These are phyloP conservation scores for Yponomeuta sedellus DNA, from an alignment of 2,888 invertebrate genomes.

Conservation along the genomic window DNA sequence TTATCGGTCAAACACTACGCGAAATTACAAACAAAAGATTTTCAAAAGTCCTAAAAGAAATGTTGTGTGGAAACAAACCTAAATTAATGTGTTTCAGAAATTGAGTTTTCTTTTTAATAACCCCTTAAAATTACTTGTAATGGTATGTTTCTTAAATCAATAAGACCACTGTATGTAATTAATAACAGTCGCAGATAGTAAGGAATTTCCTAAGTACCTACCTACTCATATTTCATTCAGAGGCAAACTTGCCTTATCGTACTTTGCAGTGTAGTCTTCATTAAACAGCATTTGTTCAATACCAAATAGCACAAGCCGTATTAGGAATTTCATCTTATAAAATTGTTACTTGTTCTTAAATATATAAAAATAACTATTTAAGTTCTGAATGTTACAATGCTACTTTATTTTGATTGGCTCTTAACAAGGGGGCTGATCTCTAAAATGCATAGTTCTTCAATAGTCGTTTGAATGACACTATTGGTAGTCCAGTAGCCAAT, in stretches of 20 bases:
- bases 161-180: neutral
- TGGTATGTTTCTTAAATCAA: neutral
- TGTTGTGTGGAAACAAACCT: too few relatives aligned
- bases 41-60: too few relatives aligned
- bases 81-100: too few relatives aligned
- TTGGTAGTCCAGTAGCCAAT: too few relatives aligned
- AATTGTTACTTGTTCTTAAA: constrained; percentile 15
- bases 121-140: neutral
- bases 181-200: neutral
- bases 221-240: neutral
- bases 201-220: neutral
- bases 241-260: constrained; percentile 24
- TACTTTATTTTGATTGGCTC: too few relatives aligned
- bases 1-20: too few relatives aligned
- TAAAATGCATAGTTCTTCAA: too few relatives aligned
- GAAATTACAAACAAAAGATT: too few relatives aligned
- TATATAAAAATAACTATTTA: constrained; percentile 6
- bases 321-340: constrained; percentile 46
- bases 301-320: constrained; percentile 66
- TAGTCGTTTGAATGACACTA: too few relatives aligned
- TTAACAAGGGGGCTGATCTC: too few relatives aligned
- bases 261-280: constrained; percentile 52
- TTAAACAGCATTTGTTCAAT: constrained; percentile 70
- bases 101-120: too few relatives aligned
- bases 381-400: neutral